Percentiles rank a stretch among this genome's conserved stretches.
Conservation (phyloP, 1,140 invertebrate genomes). For the Polyergus mexicanus region DNA sequence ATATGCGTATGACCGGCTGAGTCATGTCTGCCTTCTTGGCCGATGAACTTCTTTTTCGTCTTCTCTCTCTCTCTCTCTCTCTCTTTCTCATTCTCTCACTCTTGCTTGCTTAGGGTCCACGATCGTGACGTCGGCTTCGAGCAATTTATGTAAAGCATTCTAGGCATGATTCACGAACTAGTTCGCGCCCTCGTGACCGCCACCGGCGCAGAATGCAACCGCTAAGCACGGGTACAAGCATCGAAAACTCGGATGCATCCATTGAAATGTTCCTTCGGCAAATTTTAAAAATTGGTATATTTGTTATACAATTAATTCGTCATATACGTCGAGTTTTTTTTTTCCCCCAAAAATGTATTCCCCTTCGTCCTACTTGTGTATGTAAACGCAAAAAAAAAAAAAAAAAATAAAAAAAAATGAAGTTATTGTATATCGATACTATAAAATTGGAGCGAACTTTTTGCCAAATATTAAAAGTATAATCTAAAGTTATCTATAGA, state of each 20-base stretch:
- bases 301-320: background rate
- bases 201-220: conserved; percentile 79
- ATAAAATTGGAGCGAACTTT: background rate
- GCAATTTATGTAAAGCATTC: conserved; percentile 85
- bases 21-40: conserved; percentile 67
- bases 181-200: conserved; percentile 84
- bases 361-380: background rate
- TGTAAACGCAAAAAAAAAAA: background rate
- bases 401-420: background rate
- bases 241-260: conserved; percentile 56
- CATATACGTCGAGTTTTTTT: background rate
- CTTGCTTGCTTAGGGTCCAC: conserved; percentile 60
- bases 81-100: conserved; percentile 17
- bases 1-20: conserved; percentile 63
- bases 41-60: conserved; percentile 56
- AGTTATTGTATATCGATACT: background rate
- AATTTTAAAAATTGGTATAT: background rate
- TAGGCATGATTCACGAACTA: conserved; percentile 86
- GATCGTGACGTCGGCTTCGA: conserved; percentile 82
- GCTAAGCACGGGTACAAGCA: conserved; percentile 17
- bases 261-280: background rate
- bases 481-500: background rate
- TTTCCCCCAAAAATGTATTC: background rate
- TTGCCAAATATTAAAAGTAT: background rate
- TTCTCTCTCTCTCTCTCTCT: conserved; percentile 18